Conservation (phyloP, 2,888 invertebrate species). For the Cylindroiulus punctatus region DNA sequence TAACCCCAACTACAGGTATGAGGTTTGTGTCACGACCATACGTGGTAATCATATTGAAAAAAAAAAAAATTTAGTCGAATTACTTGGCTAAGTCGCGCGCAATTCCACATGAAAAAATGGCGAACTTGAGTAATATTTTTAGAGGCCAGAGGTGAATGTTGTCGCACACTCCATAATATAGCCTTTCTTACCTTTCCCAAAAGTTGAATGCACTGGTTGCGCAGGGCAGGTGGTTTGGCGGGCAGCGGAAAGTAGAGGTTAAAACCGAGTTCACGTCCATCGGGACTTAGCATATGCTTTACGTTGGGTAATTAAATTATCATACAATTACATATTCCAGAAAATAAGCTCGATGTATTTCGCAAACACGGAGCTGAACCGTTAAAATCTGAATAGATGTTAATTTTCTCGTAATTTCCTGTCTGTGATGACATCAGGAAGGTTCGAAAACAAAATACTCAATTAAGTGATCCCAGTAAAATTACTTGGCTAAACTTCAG, state of each 20-base stretch:
- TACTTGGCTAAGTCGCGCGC: neutral
- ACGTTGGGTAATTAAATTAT: neutral
- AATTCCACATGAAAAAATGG: neutral
- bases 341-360: too few relatives aligned
- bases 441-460: too few relatives aligned
- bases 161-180: neutral
- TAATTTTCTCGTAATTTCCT: too few relatives aligned
- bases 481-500: too few relatives aligned
- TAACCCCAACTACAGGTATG: neutral
- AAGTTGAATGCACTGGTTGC: conserved; percentile 31
- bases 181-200: neutral
- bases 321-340: neutral
- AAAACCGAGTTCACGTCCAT: neutral
- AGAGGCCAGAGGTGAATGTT: conserved; percentile 32
- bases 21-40: conserved; percentile 9
- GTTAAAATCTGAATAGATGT: too few relatives aligned
- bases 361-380: too few relatives aligned
- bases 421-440: too few relatives aligned
- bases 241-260: neutral
- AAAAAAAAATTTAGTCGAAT: neutral
- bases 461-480: too few relatives aligned
- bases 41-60: neutral
- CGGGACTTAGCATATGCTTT: neutral
- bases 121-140: conserved; percentile 13
- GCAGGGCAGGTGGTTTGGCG: conserved; percentile 6